A percentile compares a stretch with the other conserved stretches of the same genome.
phyloP scores from a whole-genome alignment of 30 jellyfish, hydroid and myxozoan genomes.

The Turritopsis dohrnii region DNA sequence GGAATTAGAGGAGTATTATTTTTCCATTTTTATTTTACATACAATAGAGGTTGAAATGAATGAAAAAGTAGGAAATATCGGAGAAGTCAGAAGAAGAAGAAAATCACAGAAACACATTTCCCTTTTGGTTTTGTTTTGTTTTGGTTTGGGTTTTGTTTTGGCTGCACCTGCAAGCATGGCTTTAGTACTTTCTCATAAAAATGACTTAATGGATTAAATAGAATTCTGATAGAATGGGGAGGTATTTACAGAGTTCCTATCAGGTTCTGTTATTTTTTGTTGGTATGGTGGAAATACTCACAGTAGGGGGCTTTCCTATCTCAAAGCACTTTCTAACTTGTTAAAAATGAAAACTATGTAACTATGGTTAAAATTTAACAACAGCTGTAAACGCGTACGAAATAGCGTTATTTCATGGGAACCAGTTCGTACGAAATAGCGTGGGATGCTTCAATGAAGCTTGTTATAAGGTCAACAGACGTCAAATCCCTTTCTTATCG shows the following conservation, averaged over 20 bases:
- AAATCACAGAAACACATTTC: background rate
- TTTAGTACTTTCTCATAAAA: background rate
- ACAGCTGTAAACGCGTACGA: background rate
- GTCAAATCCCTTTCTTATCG: background rate
- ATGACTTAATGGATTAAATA: background rate
- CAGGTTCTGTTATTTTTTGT: background rate
- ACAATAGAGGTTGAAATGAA: background rate
- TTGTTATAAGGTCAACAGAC: background rate
- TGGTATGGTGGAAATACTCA: background rate
- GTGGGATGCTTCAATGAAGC: background rate
- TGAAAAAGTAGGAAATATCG: background rate
- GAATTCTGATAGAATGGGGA: background rate
- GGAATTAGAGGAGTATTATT: background rate
- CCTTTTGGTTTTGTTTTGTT: background rate
- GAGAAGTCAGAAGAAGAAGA: background rate
- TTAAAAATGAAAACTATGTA: background rate
- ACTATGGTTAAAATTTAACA: background rate
- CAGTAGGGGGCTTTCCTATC: background rate
- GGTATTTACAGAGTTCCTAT: background rate
- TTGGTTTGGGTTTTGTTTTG: background rate
- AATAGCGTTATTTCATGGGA: too few species aligned
- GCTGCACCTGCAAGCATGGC: background rate
- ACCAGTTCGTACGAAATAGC: background rate
- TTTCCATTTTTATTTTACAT: too few species aligned
- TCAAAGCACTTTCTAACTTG: background rate